Evolutionary conservation across 2,888 invertebrate species (phyloP).

Genomic region (Dichetophora obliterata): DNA sequence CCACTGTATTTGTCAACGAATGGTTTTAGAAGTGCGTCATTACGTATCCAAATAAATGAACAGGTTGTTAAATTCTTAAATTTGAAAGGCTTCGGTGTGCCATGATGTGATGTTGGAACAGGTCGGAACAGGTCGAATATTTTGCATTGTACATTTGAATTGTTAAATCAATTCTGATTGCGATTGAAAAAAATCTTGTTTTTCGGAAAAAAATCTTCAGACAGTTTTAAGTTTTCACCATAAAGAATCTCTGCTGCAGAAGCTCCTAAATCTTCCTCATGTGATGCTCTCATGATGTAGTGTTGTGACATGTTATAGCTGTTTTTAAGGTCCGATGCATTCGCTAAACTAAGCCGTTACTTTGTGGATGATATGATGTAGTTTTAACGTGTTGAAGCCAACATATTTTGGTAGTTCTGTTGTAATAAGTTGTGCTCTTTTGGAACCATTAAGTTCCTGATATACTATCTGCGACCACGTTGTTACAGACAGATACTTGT

Average conservation of each 20-base stretch:
- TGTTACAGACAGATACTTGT: background rate
- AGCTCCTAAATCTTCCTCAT: no score
- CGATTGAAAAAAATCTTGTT: no score
- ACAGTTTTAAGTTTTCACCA: no score
- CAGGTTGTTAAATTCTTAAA: background rate
- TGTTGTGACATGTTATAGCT: no score
- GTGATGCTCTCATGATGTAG: no score
- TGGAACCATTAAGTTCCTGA: background rate
- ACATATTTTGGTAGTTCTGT: no score
- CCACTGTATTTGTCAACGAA: background rate
- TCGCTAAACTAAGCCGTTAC: background rate
- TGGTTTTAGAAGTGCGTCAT: background rate
- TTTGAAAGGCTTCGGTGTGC: background rate
- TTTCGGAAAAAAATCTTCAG: no score
- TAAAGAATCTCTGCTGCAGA: no score
- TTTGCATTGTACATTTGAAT: background rate
- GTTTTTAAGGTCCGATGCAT: background rate
- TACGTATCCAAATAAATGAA: background rate
- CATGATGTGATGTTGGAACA: background rate
- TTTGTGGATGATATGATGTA: background rate
- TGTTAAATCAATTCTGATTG: no score
- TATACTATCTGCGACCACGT: background rate
- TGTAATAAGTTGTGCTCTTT: no score
- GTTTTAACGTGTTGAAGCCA: background rate
- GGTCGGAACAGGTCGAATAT: background rate